Evolutionary conservation across 2,113 vertebrate species (phyloP).

Genomic region (Addax nasomaculatus): DNA sequence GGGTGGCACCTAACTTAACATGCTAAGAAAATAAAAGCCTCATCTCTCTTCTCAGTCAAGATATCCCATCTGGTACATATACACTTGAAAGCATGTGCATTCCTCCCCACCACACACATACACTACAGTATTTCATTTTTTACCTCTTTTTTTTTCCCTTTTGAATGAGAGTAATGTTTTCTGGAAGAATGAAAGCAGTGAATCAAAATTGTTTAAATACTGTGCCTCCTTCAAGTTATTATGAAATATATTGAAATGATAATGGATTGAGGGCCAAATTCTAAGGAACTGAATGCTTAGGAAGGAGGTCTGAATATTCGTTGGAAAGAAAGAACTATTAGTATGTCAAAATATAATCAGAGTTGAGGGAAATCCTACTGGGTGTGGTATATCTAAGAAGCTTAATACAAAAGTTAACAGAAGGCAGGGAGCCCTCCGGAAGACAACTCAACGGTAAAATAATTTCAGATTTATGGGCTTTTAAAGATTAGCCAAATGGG

Average conservation of each 20-base stretch:
- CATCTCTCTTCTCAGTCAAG: background rate
- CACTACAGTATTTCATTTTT: background rate
- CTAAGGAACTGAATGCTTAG: background rate
- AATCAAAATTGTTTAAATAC: background rate
- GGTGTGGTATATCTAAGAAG: background rate
- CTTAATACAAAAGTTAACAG: conserved; percentile 27
- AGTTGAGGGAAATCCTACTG: background rate
- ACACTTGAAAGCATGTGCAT: background rate
- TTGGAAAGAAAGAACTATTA: background rate
- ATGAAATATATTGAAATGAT: background rate
- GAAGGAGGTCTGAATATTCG: background rate
- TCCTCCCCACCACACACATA: background rate
- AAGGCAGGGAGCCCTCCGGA: background rate
- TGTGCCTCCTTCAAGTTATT: background rate
- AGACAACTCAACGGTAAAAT: background rate
- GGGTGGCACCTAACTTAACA: background rate
- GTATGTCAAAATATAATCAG: background rate
- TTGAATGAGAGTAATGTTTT: background rate
- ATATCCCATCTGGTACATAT: fast-evolving
- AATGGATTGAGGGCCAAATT: background rate
- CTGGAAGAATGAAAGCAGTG: background rate
- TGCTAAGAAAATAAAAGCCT: background rate
- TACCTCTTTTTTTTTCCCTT: background rate
- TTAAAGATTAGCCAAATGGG: background rate
- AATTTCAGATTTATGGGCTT: background rate